Conservation (phyloP, 2,888 invertebrate species). For the Polydrusus pterygomalis region DNA sequence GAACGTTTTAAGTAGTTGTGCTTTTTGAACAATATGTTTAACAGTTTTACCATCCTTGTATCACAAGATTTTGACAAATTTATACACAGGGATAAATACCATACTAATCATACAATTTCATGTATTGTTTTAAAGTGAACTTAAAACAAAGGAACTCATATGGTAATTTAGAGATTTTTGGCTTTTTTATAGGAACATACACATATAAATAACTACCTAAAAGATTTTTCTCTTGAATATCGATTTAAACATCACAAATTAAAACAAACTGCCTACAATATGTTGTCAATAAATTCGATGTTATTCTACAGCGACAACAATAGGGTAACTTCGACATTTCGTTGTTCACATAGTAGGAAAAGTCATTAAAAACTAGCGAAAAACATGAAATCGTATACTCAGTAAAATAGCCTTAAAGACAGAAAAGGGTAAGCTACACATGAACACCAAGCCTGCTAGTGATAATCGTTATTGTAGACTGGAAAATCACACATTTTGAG, state of each 20-base stretch:
- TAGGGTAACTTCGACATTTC: constrained; percentile 14
- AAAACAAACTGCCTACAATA: not conserved
- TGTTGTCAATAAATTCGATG: constrained; percentile 13
- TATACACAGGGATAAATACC: constrained; percentile 5
- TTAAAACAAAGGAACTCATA: constrained; percentile 17
- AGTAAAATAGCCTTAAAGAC: constrained; percentile 1
- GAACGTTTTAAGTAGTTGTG: no score
- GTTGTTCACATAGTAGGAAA: constrained; percentile 13
- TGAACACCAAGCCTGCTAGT: constrained; percentile 7
- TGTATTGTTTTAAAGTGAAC: constrained; percentile 4
- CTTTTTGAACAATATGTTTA: not conserved
- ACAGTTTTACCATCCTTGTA: constrained; percentile 1
- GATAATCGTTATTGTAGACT: not conserved
- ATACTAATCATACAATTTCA: constrained; percentile 39
- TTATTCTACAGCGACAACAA: not conserved
- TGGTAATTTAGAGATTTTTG: constrained; percentile 13
- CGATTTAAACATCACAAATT: constrained; percentile 6
- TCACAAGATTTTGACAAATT: not conserved
- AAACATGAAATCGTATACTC: constrained; percentile 29
- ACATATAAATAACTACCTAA: constrained; percentile 6
- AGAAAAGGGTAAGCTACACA: constrained; percentile 22
- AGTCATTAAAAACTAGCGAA: not conserved
- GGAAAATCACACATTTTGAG: constrained; percentile 16
- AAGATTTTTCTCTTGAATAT: not conserved
- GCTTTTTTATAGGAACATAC: constrained; percentile 23